phyloP scores from a whole-genome alignment of 2,113 vertebrate genomes.

The Corythoichthys haematopterus region DNA sequence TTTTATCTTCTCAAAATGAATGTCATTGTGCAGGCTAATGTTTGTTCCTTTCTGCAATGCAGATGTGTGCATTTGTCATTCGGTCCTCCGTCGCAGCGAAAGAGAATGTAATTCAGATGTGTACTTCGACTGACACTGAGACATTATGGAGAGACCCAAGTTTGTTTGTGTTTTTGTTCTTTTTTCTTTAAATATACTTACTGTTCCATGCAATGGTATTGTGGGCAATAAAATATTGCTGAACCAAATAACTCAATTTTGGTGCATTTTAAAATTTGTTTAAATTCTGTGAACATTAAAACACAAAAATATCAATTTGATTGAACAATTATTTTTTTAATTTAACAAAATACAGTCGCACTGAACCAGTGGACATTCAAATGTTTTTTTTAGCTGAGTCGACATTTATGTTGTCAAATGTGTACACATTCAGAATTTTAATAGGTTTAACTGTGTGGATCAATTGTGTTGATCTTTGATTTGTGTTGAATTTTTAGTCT shows the following conservation, averaged over 20 bases:
- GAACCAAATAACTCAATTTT: background rate
- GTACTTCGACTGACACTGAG: background rate
- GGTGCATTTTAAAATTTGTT: background rate
- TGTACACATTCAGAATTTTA: background rate
- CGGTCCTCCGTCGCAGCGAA: background rate
- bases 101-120: background rate
- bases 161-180: background rate
- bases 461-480: background rate
- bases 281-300: background rate
- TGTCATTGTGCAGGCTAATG: background rate
- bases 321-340: background rate
- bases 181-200: background rate
- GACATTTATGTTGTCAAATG: too few species aligned
- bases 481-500: background rate
- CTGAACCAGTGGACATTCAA: background rate
- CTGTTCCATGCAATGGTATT: background rate
- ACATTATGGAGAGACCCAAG: background rate
- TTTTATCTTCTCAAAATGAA: background rate
- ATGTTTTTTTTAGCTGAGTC: too few species aligned
- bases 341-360: background rate
- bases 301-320: background rate
- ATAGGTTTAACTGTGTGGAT: background rate
- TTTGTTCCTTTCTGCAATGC: background rate
- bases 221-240: background rate
- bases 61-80: background rate